These are phyloP conservation scores for Zalophus californianus DNA, from an alignment of 2,797 vertebrate species.

Conservation along the genomic window DNA sequence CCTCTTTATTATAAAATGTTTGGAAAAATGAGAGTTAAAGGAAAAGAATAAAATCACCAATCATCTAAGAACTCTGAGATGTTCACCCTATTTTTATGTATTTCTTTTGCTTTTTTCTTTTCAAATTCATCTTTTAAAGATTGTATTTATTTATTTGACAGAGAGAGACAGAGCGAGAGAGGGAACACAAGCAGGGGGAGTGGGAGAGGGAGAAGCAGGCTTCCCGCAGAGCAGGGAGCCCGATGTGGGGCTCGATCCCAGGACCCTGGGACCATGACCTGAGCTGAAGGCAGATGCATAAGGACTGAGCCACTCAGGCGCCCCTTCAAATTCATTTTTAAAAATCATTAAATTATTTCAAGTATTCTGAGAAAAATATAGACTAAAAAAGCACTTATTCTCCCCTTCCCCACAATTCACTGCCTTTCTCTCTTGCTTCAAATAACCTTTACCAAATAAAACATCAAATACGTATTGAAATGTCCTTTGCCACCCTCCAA, in stretches of 20 bases:
- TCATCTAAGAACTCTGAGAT: not conserved
- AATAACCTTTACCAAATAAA: not conserved
- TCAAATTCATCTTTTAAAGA: not conserved
- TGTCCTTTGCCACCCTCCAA: not conserved
- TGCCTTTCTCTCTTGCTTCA: not conserved
- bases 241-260: too few species aligned
- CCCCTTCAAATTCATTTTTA: not conserved
- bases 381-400: not conserved
- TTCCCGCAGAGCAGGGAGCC: too few species aligned
- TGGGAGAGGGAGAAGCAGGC: too few species aligned
- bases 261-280: too few species aligned
- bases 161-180: too few species aligned
- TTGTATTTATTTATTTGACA: too few species aligned
- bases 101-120: not conserved
- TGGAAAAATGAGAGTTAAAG: not conserved
- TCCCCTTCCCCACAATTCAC: not conserved
- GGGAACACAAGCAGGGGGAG: too few species aligned
- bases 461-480: not conserved
- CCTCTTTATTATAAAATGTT: not conserved
- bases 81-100: not conserved
- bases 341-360: not conserved
- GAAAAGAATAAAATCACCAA: not conserved
- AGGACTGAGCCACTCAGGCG: too few species aligned
- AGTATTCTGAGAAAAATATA: constrained; percentile 13
- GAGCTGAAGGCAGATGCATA: too few species aligned